Percentiles rank a stretch among this genome's conserved stretches.
These are phyloP conservation scores for Taxidea taxus DNA, from an alignment of 2,113 vertebrate genomes.

Conservation along the genomic window DNA sequence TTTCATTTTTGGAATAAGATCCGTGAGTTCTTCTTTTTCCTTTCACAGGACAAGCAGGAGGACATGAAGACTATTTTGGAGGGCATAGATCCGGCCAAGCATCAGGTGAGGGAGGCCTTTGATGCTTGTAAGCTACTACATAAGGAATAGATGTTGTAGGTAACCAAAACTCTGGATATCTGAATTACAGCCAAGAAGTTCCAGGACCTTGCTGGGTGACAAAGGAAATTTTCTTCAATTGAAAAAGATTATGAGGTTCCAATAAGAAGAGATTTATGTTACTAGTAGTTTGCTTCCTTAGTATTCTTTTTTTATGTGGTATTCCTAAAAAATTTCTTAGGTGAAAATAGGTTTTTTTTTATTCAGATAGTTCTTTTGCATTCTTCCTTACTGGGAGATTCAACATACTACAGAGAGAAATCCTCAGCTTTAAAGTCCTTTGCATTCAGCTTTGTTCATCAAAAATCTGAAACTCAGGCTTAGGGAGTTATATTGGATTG, in stretches of 20 bases:
- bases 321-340: constrained; percentile 11
- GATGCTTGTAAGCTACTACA: constrained; percentile 79
- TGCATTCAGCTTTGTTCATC: not conserved
- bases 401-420: not conserved
- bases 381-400: not conserved
- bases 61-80: constrained; percentile 80
- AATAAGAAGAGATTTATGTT: constrained; percentile 53
- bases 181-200: constrained; percentile 58
- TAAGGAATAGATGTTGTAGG: constrained; percentile 61
- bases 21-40: constrained; percentile 82
- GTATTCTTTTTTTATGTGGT: constrained; percentile 44
- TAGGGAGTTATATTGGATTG: not conserved
- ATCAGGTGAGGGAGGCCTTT: constrained; percentile 78
- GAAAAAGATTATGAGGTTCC: constrained; percentile 48
- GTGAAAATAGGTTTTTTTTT: constrained; percentile 34
- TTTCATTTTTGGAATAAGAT: constrained; percentile 73
- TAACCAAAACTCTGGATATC: constrained; percentile 63
- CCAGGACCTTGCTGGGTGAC: constrained; percentile 14
- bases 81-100: constrained; percentile 80
- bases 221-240: constrained; percentile 3
- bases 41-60: constrained; percentile 81
- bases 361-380: constrained; percentile 10
- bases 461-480: constrained; percentile 25
- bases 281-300: constrained; percentile 48
- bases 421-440: not conserved